phyloP scores from a whole-genome alignment of 2,888 invertebrate species.

The Spilosoma lubricipeda region DNA sequence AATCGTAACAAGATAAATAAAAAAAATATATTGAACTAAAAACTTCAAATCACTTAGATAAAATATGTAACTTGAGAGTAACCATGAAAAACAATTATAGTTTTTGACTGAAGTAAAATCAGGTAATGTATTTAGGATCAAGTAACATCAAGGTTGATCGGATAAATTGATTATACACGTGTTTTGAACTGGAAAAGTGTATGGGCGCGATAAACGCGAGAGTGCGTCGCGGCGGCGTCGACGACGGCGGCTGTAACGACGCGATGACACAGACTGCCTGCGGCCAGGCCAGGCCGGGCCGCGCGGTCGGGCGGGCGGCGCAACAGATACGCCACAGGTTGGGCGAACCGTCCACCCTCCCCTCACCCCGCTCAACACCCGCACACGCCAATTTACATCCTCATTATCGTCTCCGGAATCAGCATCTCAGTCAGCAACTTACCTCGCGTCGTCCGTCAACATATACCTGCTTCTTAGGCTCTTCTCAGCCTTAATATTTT shows the following conservation, averaged over 20 bases:
- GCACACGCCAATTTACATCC: slow-evolving; percentile 79
- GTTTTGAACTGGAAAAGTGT: slow-evolving; percentile 70
- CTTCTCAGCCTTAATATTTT: slow-evolving; percentile 18
- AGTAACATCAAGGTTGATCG: slow-evolving; percentile 49
- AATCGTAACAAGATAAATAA: slow-evolving; percentile 7
- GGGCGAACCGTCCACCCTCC: slow-evolving; percentile 76
- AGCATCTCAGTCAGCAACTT: slow-evolving; percentile 57
- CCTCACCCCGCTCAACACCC: slow-evolving; percentile 57
- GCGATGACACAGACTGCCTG: slow-evolving; percentile 58
- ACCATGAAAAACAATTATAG: slow-evolving; percentile 9
- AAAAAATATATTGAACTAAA: slow-evolving; percentile 22
- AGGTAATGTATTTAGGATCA: slow-evolving; percentile 14
- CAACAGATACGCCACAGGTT: slow-evolving; percentile 86
- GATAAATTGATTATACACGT: slow-evolving; percentile 60
- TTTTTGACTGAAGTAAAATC: slow-evolving; percentile 4
- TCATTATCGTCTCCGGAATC: slow-evolving; percentile 75
- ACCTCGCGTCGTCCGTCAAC: slow-evolving; percentile 44
- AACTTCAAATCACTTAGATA: slow-evolving; percentile 40
- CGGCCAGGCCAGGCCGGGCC: slow-evolving; percentile 57
- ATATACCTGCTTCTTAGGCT: slow-evolving; percentile 38
- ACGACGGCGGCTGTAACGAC: slow-evolving; percentile 47
- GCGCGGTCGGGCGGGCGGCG: slow-evolving; percentile 71
- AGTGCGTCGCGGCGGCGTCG: slow-evolving; percentile 38
- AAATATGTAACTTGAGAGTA: slow-evolving; percentile 1
- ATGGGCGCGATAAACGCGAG: slow-evolving; percentile 46